These are phyloP conservation scores for Microctenopoma steveboyesi DNA, from an alignment of 2,797 vertebrate species.

Conservation along the genomic window DNA sequence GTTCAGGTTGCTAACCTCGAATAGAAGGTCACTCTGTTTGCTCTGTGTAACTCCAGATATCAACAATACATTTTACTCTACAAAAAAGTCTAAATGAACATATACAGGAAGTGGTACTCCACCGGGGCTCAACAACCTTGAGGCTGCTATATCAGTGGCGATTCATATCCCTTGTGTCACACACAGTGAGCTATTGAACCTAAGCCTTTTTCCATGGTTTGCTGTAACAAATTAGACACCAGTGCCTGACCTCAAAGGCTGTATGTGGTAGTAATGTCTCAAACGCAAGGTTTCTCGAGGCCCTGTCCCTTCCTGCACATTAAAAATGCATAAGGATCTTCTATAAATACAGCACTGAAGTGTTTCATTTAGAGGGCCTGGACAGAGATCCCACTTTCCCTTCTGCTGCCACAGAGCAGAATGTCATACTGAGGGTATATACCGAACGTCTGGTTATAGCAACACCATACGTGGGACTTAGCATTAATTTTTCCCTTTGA, in stretches of 20 bases:
- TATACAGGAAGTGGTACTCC: not conserved
- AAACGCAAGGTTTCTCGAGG: slow-evolving; percentile 65
- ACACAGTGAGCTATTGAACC: slow-evolving; percentile 11
- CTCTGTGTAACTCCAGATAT: not conserved
- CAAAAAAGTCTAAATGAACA: slow-evolving; percentile 17
- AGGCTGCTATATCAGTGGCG: slow-evolving; percentile 19
- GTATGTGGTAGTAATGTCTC: slow-evolving; percentile 54
- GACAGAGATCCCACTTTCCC: slow-evolving; percentile 56
- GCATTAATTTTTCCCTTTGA: slow-evolving; percentile 12
- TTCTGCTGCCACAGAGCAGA: slow-evolving; percentile 47
- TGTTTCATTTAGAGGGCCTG: slow-evolving; percentile 79
- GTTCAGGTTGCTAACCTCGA: not conserved
- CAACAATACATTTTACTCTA: not conserved
- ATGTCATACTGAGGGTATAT: slow-evolving; percentile 24
- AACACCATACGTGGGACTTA: not conserved
- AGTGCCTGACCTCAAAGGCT: slow-evolving; percentile 50
- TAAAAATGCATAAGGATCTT: slow-evolving; percentile 80
- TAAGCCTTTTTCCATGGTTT: slow-evolving; percentile 5
- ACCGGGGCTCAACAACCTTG: not conserved
- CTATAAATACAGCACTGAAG: slow-evolving; percentile 83
- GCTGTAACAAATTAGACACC: slow-evolving; percentile 45
- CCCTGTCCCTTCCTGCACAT: slow-evolving; percentile 73
- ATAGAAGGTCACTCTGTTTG: no score
- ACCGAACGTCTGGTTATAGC: slow-evolving; percentile 16
- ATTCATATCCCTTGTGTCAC: slow-evolving; percentile 10